Evolutionary conservation across 2,797 vertebrate genomes (phyloP).

Genomic region (Crocodylus rhombifer): DNA sequence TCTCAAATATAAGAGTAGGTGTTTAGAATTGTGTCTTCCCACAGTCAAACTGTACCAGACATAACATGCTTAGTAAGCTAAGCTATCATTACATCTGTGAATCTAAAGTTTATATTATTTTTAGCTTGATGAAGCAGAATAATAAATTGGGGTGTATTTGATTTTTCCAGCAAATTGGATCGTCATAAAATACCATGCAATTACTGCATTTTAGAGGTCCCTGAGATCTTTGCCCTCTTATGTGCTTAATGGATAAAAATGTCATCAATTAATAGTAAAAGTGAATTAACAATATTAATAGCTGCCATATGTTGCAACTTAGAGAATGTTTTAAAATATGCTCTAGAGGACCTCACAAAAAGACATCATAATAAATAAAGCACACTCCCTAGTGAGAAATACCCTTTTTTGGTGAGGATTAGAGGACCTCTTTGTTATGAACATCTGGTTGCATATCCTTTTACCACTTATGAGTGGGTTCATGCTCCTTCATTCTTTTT

Average conservation of each 20-base stretch:
- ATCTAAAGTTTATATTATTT: constrained; percentile 43
- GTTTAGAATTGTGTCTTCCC: not conserved
- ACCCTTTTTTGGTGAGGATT: not conserved
- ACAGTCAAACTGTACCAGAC: not conserved
- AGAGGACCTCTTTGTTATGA: not conserved
- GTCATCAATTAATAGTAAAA: not conserved
- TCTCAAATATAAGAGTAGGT: not conserved
- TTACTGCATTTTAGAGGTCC: not conserved
- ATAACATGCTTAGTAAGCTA: not conserved
- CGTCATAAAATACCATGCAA: constrained; percentile 22
- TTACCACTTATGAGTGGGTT: not conserved
- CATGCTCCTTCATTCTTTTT: not conserved
- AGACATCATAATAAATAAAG: not conserved
- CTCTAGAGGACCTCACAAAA: not conserved
- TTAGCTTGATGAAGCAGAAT: constrained; percentile 65
- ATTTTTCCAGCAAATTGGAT: constrained; percentile 58
- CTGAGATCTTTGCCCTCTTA: not conserved
- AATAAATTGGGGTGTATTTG: constrained; percentile 47
- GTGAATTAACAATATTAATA: not conserved
- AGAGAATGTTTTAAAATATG: constrained; percentile 17
- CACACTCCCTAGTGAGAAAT: not conserved
- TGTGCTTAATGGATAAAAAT: not conserved
- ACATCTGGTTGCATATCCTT: not conserved
- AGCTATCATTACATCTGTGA: constrained; percentile 45
- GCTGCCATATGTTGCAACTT: not conserved